phyloP scores from a whole-genome alignment of 2,797 vertebrate genomes.

The Ciconia nigra region DNA sequence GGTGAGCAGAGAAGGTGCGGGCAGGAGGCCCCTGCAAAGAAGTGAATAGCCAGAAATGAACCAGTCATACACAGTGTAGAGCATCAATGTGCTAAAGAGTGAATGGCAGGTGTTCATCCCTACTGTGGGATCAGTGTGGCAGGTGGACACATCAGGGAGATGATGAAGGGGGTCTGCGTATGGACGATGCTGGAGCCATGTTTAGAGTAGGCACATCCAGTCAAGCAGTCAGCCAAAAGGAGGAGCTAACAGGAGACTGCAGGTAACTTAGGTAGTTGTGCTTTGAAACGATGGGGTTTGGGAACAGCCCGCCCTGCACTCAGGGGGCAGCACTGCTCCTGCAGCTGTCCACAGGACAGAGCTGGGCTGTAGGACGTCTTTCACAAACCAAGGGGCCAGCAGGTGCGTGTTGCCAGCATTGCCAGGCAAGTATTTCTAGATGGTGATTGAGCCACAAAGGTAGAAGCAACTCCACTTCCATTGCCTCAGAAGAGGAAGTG shows the following conservation, averaged over 20 bases:
- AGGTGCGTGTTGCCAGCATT: not conserved
- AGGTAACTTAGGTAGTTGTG: not conserved
- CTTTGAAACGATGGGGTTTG: not conserved
- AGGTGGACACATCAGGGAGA: not conserved
- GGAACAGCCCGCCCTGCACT: not conserved
- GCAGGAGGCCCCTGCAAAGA: not conserved
- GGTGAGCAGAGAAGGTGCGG: not conserved
- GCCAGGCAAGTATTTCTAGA: not conserved
- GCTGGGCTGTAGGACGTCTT: not conserved
- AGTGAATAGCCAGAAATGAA: not conserved
- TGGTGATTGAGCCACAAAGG: not conserved
- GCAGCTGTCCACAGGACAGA: not conserved
- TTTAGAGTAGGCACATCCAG: not conserved
- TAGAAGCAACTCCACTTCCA: not conserved
- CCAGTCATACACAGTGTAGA: not conserved
- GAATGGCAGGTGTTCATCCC: not conserved
- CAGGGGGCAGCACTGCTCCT: not conserved
- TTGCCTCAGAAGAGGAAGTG: not conserved
- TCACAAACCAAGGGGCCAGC: not conserved
- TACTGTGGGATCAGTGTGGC: not conserved
- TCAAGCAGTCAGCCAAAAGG: not conserved
- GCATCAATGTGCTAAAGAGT: not conserved
- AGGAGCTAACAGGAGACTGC: not conserved
- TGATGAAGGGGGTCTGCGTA: not conserved
- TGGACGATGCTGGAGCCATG: not conserved